Conservation (phyloP, 2,113 vertebrate species). For the Aptenodytes patagonicus region DNA sequence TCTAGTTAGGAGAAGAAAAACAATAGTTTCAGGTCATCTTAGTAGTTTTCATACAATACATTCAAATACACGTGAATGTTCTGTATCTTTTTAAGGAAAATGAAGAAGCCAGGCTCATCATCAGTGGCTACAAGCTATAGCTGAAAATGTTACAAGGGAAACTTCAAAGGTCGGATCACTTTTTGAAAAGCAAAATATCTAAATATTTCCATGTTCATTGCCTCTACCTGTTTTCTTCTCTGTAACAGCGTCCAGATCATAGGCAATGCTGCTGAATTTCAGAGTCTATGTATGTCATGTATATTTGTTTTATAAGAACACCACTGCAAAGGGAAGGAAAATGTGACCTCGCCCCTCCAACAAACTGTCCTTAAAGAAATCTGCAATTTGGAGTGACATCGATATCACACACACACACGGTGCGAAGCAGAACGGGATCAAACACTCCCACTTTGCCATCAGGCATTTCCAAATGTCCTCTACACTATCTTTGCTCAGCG, state of each 20-base stretch:
- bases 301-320: not conserved
- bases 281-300: too few species aligned
- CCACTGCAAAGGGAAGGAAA: not conserved
- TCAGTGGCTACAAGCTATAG: not conserved
- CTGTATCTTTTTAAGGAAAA: not conserved
- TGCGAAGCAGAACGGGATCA: accelerated
- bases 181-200: not conserved
- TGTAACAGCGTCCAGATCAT: not conserved
- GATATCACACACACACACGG: accelerated
- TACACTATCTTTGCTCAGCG: accelerated
- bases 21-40: not conserved
- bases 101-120: not conserved
- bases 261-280: not conserved
- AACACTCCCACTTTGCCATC: not conserved
- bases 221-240: not conserved
- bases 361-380: not conserved
- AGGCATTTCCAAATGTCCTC: slow-evolving; percentile 14
- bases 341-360: not conserved
- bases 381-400: not conserved
- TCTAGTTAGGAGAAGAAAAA: not conserved
- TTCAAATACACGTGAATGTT: not conserved
- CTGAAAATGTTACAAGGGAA: not conserved
- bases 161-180: not conserved
- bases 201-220: not conserved
- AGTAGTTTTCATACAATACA: not conserved